phyloP scores from a whole-genome alignment of 2,797 vertebrate species.

The Acropternis orthonyx region DNA sequence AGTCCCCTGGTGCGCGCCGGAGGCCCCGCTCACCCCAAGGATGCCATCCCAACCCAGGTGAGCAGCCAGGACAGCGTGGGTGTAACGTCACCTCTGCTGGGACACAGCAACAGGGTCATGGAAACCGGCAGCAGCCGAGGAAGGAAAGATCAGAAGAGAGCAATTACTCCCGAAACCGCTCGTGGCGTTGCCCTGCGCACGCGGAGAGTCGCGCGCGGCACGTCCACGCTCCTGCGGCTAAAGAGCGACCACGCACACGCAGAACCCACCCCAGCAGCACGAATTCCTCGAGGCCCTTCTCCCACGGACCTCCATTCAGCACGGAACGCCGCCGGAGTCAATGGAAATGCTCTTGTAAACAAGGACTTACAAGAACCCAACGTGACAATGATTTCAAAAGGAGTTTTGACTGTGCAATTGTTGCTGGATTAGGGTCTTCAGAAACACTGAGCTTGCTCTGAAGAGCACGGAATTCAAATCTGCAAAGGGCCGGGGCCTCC shows the following conservation, averaged over 20 bases:
- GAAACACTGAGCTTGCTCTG: background rate
- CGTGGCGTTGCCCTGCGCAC: fast-evolving
- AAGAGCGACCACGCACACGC: fast-evolving
- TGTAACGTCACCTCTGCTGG: background rate
- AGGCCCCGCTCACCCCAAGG: background rate
- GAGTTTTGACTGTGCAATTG: conserved; percentile 48
- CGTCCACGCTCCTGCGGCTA: fast-evolving
- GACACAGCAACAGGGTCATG: background rate
- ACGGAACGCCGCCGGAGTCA: background rate
- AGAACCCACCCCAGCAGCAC: background rate
- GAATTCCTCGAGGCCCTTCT: background rate
- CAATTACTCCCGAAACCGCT: background rate
- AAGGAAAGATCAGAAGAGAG: background rate
- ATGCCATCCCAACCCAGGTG: fast-evolving
- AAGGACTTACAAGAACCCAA: conserved; percentile 47
- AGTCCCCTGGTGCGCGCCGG: background rate
- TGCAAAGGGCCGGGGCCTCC: background rate
- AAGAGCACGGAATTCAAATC: conserved; percentile 5
- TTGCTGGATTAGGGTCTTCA: conserved; percentile 49
- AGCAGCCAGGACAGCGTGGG: background rate
- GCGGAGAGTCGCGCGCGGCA: fast-evolving
- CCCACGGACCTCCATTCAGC: background rate
- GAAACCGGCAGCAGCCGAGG: background rate
- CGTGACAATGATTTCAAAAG: conserved; percentile 35
- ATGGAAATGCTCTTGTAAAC: conserved; percentile 55